Percentiles rank a stretch among this genome's conserved stretches.
These are phyloP conservation scores for Larimichthys polyactis DNA, from an alignment of 2,113 vertebrate species.

Conservation along the genomic window DNA sequence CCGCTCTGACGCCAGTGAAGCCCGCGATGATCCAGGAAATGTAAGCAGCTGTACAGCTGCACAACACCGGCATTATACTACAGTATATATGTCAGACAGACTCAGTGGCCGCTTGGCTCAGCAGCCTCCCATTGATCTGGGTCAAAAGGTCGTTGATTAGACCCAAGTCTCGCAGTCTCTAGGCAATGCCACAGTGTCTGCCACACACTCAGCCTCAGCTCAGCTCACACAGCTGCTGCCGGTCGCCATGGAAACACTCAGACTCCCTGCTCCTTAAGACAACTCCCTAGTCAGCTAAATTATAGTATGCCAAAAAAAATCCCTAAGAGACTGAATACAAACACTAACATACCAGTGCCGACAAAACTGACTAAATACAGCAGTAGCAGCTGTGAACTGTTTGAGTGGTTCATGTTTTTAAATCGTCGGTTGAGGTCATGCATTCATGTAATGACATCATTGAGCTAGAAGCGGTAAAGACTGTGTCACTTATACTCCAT, in stretches of 20 bases:
- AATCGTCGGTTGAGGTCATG: slow-evolving; percentile 40
- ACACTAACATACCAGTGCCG: slow-evolving; percentile 35
- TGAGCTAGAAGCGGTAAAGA: slow-evolving; percentile 15
- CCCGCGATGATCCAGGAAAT: slow-evolving; percentile 44
- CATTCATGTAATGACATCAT: slow-evolving; percentile 64
- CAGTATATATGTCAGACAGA: slow-evolving; percentile 43
- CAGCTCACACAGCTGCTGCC: slow-evolving; percentile 78
- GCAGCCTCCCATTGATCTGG: slow-evolving; percentile 77
- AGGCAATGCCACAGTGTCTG: slow-evolving; percentile 78
- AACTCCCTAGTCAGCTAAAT: slow-evolving; percentile 74
- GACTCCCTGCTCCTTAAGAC: slow-evolving; percentile 66
- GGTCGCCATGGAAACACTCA: slow-evolving; percentile 83
- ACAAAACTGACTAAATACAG: slow-evolving; percentile 19
- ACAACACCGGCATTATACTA: not conserved
- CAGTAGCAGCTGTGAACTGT: slow-evolving; percentile 2
- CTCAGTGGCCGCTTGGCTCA: slow-evolving; percentile 56
- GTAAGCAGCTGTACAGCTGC: slow-evolving; percentile 48
- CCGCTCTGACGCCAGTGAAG: slow-evolving; percentile 28
- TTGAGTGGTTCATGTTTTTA: slow-evolving; percentile 9
- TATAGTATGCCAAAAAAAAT: slow-evolving; percentile 62
- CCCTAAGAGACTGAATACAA: slow-evolving; percentile 44
- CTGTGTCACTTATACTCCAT: slow-evolving; percentile 18
- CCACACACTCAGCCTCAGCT: slow-evolving; percentile 67
- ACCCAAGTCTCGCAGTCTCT: slow-evolving; percentile 61
- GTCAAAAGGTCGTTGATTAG: slow-evolving; percentile 83